Evolutionary conservation across 1,140 invertebrate species (phyloP), one percentile per base, ranked within the genome.

Genomic region (Tyrophagus putrescentiae): DNA sequence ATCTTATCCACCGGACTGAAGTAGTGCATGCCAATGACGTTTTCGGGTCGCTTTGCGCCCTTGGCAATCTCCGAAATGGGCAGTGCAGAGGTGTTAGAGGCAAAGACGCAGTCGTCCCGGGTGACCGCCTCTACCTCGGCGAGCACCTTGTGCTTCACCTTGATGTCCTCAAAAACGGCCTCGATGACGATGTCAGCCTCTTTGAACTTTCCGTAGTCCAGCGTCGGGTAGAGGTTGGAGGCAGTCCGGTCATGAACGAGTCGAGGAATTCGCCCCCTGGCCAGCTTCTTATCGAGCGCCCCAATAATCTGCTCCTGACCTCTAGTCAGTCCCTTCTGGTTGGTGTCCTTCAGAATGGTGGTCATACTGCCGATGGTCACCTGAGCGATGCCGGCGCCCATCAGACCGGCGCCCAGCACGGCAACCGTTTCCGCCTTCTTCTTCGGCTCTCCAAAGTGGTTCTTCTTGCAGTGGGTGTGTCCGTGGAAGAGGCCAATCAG

Each of bases 1-100:
- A 98, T 99, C 76, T 98, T 98, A 69, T 98, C 94, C n/a, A 98
- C 95, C 27, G 95, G 95, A 18, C 93, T 98, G 74, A 98, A 98
- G 71, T 99, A 98, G 72, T 98, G 95, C 94, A 99, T 98, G 32
- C 85, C 85, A 67, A 89, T 80, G 0, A 82, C 85, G 74, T 95
- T 95, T 33, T 98, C 93, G 25, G 94, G 94, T 45, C 90, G 77
- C 56, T 82, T 82, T 70, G 88, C 92, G 18, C 82, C 93, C 32
- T 83, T 81, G 28, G 93, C 93, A 67, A 99, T 96, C 73, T 95
- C 85, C 1, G 81, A 80, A 62, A 99, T 98, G 9, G 94, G 93
- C 68, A 98, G 82, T 27, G 95, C 94, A 65, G 92, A 97, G 4
- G 95, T 99, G 70, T 98, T 99, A 6, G 92, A 87, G 0, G 95